phyloP scores from a whole-genome alignment of 2,797 vertebrate species.

The Pseudochirops corinnae region DNA sequence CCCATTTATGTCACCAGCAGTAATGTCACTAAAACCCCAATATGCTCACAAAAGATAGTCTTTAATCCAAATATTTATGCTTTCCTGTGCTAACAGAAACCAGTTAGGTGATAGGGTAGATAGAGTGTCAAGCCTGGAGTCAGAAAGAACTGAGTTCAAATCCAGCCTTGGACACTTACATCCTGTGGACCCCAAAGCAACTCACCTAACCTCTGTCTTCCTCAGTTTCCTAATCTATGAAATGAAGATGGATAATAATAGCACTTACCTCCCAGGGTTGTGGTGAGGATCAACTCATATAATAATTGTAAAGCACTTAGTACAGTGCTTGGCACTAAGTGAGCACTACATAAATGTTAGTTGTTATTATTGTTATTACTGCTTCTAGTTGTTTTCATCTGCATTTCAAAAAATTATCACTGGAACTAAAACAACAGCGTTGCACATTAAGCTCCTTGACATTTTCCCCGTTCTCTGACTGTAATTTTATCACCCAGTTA shows the following conservation, averaged over 20 bases:
- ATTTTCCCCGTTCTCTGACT: not conserved
- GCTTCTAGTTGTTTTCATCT: not conserved
- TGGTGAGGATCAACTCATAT: not conserved
- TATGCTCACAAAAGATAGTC: conserved; percentile 24
- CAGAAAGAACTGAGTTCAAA: not conserved
- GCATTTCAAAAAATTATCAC: not conserved
- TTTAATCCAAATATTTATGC: not conserved
- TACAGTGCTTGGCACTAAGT: not conserved
- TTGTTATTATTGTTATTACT: not conserved
- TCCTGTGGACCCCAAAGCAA: not conserved
- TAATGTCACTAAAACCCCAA: not conserved
- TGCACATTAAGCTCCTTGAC: not conserved
- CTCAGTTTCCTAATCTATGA: not conserved
- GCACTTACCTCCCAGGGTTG: not conserved
- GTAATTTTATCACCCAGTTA: not conserved
- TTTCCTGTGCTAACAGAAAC: conserved; percentile 8
- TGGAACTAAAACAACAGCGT: not conserved
- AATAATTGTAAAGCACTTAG: not conserved
- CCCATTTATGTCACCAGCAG: not conserved
- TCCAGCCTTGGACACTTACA: not conserved
- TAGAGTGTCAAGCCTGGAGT: not conserved
- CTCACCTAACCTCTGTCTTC: not conserved
- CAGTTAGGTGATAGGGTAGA: not conserved
- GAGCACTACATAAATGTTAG: not conserved
- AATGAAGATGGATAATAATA: not conserved